Conservation (phyloP, 2,797 vertebrate species). For the Cottoperca gobio region DNA sequence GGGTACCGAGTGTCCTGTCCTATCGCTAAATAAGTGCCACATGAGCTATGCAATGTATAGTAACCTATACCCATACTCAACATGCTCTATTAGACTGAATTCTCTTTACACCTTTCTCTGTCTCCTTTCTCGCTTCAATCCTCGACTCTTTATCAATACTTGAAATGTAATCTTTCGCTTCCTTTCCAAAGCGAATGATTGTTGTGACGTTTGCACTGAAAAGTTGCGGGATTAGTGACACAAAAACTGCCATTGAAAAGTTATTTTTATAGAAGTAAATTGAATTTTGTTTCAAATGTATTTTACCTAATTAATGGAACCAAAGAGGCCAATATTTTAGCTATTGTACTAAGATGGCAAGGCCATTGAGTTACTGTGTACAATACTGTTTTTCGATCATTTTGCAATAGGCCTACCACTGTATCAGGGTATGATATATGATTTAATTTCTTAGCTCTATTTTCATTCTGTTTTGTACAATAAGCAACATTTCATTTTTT, state of each 20-base stretch:
- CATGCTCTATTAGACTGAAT: slow-evolving; percentile 86
- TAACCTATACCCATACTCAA: slow-evolving; percentile 89
- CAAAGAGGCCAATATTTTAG: slow-evolving; percentile 99
- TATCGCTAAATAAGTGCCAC: slow-evolving; percentile 90
- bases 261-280: slow-evolving; percentile 99
- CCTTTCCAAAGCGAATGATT: slow-evolving; percentile 99
- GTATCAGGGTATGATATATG: slow-evolving; percentile 93
- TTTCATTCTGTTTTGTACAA: slow-evolving; percentile 91
- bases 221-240: slow-evolving; percentile 96
- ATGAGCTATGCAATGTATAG: slow-evolving; percentile 99
- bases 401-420: slow-evolving; percentile 90
- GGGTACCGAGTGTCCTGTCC: slow-evolving; percentile 90
- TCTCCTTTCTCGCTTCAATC: slow-evolving; percentile 80
- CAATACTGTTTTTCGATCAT: slow-evolving; percentile 86
- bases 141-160: slow-evolving; percentile 98
- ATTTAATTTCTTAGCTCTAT: slow-evolving; percentile 92
- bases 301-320: slow-evolving; percentile 98
- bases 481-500: slow-evolving; percentile 87
- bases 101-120: slow-evolving; percentile 51
- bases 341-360: slow-evolving; percentile 90
- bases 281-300: slow-evolving; percentile 96
- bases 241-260: slow-evolving; percentile 95
- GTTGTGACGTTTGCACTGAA: slow-evolving; percentile 99
- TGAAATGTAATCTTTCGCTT: slow-evolving; percentile 99
- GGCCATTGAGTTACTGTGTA: slow-evolving; percentile 89